Evolutionary conservation across 2,888 invertebrate species (phyloP), one percentile per base, ranked within the genome.

Genomic region (Ernsta delagoae): DNA sequence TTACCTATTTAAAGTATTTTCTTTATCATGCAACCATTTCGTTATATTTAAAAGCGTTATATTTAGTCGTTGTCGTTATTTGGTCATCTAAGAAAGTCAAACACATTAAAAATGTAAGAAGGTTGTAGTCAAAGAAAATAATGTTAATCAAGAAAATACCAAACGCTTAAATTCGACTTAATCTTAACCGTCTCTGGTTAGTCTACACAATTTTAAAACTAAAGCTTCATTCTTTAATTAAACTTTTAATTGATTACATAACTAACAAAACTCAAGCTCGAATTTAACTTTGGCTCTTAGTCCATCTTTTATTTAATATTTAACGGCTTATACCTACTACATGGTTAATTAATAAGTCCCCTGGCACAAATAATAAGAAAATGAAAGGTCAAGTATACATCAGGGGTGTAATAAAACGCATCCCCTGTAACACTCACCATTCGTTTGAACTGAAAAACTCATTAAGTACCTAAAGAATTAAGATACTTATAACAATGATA

Each of bases 211-310:
- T 4, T 34, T 54, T 54, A 54, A 34, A 54, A 34, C 34, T 11
- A 54, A 8, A 5, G 11, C 54, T 1, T 54, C 34, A 54, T 54
- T 54, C 9, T 54, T 34, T 54, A 31, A 34, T 54, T n/a, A 3
- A 54, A 54, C 31, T 54, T 34, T 34, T 54, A 34, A 54, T 54
- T 54, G 34, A 24, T 4, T 54, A 34, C 54, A 54, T 34, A 34
- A 57, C 36, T 36, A 57, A 57, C 36, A 39, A 57, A 57, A 12
- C 5, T 57, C 6, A 5, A 57, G n/a, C 0, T 57, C 7, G 7
- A 57, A 12, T 57, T 39, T 57, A 34, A 56, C 36, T 56, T 56
- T 56, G 57, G 39, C 34, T 36, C 34, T 12, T 6, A 57, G 36
- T 56, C n/a, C 7, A 39, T 12, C n/a, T 6, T 57, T 12, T 6